phyloP scores from a whole-genome alignment of 2,797 vertebrate genomes.

The Lutjanus argentimaculatus region DNA sequence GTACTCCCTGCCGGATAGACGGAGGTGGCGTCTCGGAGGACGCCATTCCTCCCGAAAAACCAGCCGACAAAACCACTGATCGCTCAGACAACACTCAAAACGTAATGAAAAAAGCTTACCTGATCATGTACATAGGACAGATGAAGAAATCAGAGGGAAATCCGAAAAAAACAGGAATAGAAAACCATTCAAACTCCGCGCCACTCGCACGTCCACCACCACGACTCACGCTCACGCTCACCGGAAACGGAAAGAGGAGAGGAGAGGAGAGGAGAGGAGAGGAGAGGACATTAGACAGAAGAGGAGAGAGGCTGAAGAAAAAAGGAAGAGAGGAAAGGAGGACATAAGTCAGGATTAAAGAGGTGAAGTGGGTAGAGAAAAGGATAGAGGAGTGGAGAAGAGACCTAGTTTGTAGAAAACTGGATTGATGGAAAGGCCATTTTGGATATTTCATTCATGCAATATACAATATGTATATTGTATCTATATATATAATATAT shows the following conservation, averaged over 20 bases:
- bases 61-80: background rate
- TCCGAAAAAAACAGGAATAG: background rate
- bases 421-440: background rate
- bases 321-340: conserved; percentile 31
- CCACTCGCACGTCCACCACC: background rate
- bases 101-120: background rate
- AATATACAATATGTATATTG: background rate
- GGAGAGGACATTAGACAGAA: background rate
- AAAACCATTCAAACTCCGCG: background rate
- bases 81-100: background rate
- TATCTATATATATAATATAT: background rate
- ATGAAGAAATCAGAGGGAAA: background rate
- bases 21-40: background rate
- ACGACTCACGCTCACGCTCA: background rate
- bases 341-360: conserved; percentile 40
- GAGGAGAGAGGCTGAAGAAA: conserved; percentile 20
- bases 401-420: background rate
- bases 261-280: background rate
- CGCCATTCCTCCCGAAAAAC: background rate
- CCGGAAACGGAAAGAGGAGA: background rate
- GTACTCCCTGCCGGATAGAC: background rate
- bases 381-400: background rate
- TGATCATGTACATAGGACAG: background rate
- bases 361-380: conserved; percentile 14
- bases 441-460: conserved; percentile 2